Percentiles rank a stretch among this genome's conserved stretches.
Conservation (phyloP, 2,113 vertebrate species). For the Brachypodius melanocephalos region DNA sequence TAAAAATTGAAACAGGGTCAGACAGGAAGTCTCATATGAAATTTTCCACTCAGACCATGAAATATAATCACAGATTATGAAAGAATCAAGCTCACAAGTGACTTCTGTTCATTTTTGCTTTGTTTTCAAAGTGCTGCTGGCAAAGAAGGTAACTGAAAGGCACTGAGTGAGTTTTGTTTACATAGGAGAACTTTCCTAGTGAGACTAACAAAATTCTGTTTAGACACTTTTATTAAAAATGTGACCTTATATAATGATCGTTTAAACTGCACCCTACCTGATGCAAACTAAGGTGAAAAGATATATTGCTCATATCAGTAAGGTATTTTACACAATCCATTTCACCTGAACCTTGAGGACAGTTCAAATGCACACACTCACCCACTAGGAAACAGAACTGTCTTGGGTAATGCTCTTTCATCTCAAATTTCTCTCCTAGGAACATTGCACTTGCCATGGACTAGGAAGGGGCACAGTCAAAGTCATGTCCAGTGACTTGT, state of each 20-base stretch:
- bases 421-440: not conserved
- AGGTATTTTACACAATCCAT: not conserved
- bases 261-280: not conserved
- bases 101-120: not conserved
- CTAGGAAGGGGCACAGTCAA: not conserved
- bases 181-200: not conserved
- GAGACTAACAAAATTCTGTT: not conserved
- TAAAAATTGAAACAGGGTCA: not conserved
- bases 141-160: not conserved
- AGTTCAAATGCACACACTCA: not conserved
- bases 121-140: not conserved
- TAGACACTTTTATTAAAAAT: not conserved
- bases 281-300: not conserved
- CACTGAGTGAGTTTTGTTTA: not conserved
- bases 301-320: not conserved
- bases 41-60: not conserved
- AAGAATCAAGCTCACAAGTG: not conserved
- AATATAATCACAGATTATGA: not conserved
- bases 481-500: accelerated
- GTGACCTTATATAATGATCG: not conserved
- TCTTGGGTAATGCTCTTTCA: not conserved
- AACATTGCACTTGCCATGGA: not conserved
- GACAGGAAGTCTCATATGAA: not conserved
- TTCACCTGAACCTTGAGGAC: not conserved
- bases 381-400: not conserved